Evolutionary conservation across 2,113 vertebrate species (phyloP), one percentile per base, ranked within the genome.

Genomic region (Cyprinodon brontotheroides): DNA sequence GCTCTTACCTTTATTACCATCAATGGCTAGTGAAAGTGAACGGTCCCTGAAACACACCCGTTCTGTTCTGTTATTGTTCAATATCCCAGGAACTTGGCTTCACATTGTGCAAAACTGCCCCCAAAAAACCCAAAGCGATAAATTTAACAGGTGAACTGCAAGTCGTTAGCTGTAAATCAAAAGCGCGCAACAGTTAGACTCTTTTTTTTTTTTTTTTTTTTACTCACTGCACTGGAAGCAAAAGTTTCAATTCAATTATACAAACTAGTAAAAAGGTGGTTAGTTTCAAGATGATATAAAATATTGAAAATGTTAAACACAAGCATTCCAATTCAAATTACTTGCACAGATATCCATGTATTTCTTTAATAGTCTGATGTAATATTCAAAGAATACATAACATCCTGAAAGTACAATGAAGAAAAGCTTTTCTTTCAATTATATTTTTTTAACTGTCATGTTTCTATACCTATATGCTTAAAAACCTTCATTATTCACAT

Each of bases 1-100:
- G 78, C 87, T 89, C 85, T 92, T 87, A 90, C 88, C 69, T 89
- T 86, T 86, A 90, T 89, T 86, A 60, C 82, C 85, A 63, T 76
- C 79, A 0, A 65, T 48, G 73, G 59, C 38, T 11, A 72, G 75
- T 53, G 70, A 75, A 72, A 82, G 75, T 41, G 72, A 85, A 72
- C 5, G 68, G 68, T 78, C 78, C 4, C 68, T 60, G 65, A 80
- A 63, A 60, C 39, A 64, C 81, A 89, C 85, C 79, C 85, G 87
- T 89, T 86, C 89, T 86, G 79, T 77, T 79, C 64, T 59, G 29
- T 69, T 77, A 17, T 41, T 75, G 64, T 75, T 59, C 29, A 14
- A 76, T 82, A 64, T 77, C 59, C 68, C 78, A 43, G n/a, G 20
- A 74, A 71, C 53, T 75, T 29, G 3, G 17, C 47, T 73, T 70